Base-by-base conservation (phyloP, 2,888 invertebrate genomes). In the Protonemura montana region DNA sequence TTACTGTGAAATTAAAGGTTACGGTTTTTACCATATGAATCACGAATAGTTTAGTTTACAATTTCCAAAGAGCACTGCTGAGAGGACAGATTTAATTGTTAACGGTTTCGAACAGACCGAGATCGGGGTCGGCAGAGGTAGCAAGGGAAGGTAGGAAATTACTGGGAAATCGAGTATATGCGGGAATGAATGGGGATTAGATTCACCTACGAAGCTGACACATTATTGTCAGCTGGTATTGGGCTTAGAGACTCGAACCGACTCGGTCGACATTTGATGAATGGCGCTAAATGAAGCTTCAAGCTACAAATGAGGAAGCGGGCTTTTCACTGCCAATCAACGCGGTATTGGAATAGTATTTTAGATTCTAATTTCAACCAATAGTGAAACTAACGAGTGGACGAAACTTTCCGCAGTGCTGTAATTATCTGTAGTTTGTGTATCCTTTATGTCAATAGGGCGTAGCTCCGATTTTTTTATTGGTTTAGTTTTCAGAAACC, bases 251-350 rank as follows among this genome's bases (percentile, higher is more conserved):
- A 1, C 6, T 59, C 21, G 59, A 10, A 2, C 16, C 13, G 59
- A 59, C 16, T 59, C 21, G 59, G 59, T 59, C 59, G 59, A 59
- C 59, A 21, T 59, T 59, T 59, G 59, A 59, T 59, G 59, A 59
- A 59, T 59, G 59, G 59, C 13, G 21, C 59, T 21, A 59, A 59
- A 59, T 59, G 59, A 59, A 59, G 59, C 59, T 2, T 59, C 59
- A 59, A 59, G 59, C 59, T 59, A 59, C 21, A 59, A 59, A 59
- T 59, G 59, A 59, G 59, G 59, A 59, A 59, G 59, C 59, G 21
- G 59, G 59, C 59, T 59, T 59, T 59, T 59, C 59, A 59, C 59
- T 59, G 59, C 59, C 59, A 59, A 59, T 59, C 59, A 59, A 59
- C 59, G 16, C 21, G 59, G 59, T 59, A 59, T 59, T 59, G 59